These are phyloP conservation scores for Dufourea novaeangliae DNA, from an alignment of 1,140 invertebrate genomes.

Conservation along the genomic window DNA sequence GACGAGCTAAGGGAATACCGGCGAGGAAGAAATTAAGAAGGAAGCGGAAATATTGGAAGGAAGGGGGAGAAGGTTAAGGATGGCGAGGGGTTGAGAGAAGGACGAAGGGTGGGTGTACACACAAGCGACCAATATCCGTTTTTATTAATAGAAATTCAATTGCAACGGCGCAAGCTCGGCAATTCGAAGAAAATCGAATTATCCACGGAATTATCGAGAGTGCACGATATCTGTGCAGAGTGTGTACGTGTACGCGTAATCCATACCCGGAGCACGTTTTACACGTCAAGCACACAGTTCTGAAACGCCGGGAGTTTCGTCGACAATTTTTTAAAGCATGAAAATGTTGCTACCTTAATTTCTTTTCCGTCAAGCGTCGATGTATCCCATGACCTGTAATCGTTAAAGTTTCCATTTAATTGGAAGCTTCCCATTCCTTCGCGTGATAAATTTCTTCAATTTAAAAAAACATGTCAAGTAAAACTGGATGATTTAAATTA, in stretches of 20 bases:
- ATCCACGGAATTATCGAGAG: constrained; percentile 70
- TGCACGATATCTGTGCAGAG: constrained; percentile 48
- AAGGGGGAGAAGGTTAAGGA: constrained; percentile 9
- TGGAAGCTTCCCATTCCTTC: too few species aligned
- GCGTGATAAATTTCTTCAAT: too few species aligned
- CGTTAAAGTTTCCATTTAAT: not conserved
- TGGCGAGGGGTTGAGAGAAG: not conserved
- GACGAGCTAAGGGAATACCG: not conserved
- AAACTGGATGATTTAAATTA: too few species aligned
- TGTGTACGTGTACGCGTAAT: constrained; percentile 19
- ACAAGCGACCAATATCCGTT: constrained; percentile 69
- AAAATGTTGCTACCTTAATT: constrained; percentile 29
- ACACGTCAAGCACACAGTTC: constrained; percentile 37
- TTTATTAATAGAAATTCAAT: constrained; percentile 77
- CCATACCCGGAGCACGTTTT: constrained; percentile 29
- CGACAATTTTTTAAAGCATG: constrained; percentile 29
- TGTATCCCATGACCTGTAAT: not conserved
- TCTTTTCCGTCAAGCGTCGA: not conserved
- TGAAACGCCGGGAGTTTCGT: constrained; percentile 30
- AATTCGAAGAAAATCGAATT: constrained; percentile 73
- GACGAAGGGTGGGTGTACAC: constrained; percentile 12
- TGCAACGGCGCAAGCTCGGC: constrained; percentile 64
- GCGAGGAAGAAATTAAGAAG: not conserved
- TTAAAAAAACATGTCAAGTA: too few species aligned
- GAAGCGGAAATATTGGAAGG: constrained; percentile 10